Evolutionary conservation across 1,140 invertebrate species (phyloP).

Genomic region (Harpegnathos saltator): DNA sequence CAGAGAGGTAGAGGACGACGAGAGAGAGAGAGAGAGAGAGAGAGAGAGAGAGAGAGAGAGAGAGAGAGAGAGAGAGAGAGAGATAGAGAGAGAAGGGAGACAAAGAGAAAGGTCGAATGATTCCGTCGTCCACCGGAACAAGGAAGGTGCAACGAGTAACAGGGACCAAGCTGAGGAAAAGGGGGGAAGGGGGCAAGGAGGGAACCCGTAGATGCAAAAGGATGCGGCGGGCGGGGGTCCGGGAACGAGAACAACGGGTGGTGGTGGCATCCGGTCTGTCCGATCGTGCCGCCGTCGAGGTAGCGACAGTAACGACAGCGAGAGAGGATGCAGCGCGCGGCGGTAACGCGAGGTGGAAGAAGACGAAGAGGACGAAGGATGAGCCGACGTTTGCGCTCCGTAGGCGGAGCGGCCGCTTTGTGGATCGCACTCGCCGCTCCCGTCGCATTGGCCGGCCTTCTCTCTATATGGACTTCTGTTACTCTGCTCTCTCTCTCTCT

Average conservation of each 20-base stretch:
- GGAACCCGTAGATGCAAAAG: conserved; percentile 14
- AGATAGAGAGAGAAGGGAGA: too few relatives aligned
- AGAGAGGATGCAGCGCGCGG: too few relatives aligned
- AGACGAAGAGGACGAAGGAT: conserved; percentile 47
- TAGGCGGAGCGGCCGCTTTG: conserved; percentile 84
- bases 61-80: too few relatives aligned
- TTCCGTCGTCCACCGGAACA: conserved; percentile 36
- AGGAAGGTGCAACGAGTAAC: conserved; percentile 22
- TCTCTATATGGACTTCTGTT: conserved; percentile 52
- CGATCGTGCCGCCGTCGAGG: conserved; percentile 55
- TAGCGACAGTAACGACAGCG: conserved; percentile 55
- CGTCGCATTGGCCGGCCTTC: conserved; percentile 79
- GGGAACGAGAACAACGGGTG: conserved; percentile 61
- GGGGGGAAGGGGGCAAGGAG: conserved; percentile 3
- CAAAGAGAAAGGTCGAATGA: conserved; percentile 18
- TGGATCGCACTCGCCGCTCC: conserved; percentile 76
- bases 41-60: too few relatives aligned
- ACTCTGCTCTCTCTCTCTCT: conserved; percentile 32
- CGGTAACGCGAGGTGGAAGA: conserved; percentile 55
- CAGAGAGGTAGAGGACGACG: too few relatives aligned
- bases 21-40: too few relatives aligned
- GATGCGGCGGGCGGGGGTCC: conserved; percentile 57
- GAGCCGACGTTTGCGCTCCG: conserved; percentile 60
- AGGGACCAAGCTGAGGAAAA: not conserved
- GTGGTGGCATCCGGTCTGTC: conserved; percentile 46